Evolutionary conservation across 1,140 invertebrate species (phyloP).

Genomic region (Eupristina koningsbergeri): DNA sequence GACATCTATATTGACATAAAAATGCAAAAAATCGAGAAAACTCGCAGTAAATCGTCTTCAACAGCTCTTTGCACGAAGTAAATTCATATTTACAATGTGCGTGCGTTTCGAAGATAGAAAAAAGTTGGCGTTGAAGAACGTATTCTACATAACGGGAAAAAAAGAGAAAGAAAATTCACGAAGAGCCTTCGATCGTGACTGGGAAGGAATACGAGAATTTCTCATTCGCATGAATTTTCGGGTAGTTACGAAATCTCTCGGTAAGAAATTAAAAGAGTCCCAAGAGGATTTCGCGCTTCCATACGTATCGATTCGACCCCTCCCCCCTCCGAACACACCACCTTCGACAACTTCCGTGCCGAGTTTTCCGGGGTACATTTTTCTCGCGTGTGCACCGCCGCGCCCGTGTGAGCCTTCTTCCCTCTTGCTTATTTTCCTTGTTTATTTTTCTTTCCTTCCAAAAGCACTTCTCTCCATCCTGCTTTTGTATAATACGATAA

Average conservation of each 20-base stretch:
- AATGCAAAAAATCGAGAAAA: background rate
- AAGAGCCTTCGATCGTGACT: background rate
- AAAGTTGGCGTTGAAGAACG: background rate
- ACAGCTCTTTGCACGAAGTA: background rate
- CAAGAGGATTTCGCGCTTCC: background rate
- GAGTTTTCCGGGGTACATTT: slow-evolving; percentile 46
- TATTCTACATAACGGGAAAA: slow-evolving; percentile 12
- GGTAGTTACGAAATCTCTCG: background rate
- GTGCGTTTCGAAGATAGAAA: background rate
- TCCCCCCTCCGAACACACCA: background rate
- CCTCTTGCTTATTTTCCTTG: background rate
- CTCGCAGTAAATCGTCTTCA: background rate
- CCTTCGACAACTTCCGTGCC: background rate
- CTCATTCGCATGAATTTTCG: background rate
- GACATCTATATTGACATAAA: background rate
- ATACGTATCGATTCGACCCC: background rate
- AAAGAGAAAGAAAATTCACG: background rate
- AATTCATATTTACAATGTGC: background rate
- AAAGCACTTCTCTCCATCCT: background rate
- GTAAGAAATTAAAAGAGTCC: slow-evolving; percentile 17
- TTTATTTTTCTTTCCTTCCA: background rate
- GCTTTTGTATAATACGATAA: slow-evolving; percentile 6
- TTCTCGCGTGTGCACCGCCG: slow-evolving; percentile 20
- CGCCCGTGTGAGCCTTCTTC: background rate
- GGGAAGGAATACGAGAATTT: background rate